Evolutionary conservation across 2,113 vertebrate genomes (phyloP), one percentile per base, ranked within the genome.

Genomic region (Micronisus gabar): DNA sequence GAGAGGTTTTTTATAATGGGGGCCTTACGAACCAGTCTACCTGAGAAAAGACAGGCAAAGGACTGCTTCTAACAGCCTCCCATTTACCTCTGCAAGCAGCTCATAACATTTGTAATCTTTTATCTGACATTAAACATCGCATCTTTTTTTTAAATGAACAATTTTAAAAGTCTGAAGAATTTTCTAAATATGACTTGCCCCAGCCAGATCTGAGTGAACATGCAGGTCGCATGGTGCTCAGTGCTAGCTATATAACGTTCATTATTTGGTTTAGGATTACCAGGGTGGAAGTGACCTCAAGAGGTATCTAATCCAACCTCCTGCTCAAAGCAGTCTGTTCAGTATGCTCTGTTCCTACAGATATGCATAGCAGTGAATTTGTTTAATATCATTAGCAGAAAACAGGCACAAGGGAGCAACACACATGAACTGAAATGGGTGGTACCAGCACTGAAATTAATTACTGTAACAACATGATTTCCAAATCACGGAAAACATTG

Each of bases 141-240:
- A 19, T 65, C 11, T 29, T 29, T 40, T 40, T 91, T 59, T 75
- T 26, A 80, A 74, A 47, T 29, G 11, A 74, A 52, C 2, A 1
- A 16, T 41, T 88, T 47, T 0, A 4, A 17, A 67, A 80, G 8
- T n/a, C 17, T 47, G 25, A 52, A 52, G 21, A 36, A 11, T 29
- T 70, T 92, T 58, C 53, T 6, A 47, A 63, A 25, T 20, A 32
- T 2, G 30, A 70, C 7, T 36, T 88, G 18, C 38, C 29, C 20
- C 40, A 63, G 36, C 13, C 65, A 47, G 41, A 11, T 16, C 13
- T 14, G 36, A 26, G 3, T 4, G 29, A 21, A 19, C 16, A 40
- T 1, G 2, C n/a, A 25, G 11, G 29, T 29, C 2, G 3, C 6
- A 1, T 0, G 7, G 53, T 22, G 48, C 71, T 65, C 38, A 41